Evolutionary conservation across 2,113 vertebrate species (phyloP).

Genomic region (Gymnocephalus cernua): DNA sequence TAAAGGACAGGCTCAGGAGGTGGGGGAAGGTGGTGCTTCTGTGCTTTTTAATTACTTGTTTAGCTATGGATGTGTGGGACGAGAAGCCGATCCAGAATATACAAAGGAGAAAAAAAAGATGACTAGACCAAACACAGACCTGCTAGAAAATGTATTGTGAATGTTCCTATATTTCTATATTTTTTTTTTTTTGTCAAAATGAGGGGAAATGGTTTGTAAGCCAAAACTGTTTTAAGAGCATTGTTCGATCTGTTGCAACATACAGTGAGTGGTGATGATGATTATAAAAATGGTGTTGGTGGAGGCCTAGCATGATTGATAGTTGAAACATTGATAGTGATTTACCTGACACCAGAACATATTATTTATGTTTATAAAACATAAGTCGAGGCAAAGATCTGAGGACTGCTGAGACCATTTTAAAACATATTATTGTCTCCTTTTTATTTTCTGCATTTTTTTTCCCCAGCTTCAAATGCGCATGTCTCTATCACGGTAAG

Average conservation of each 20-base stretch:
- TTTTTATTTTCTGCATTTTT: conserved; percentile 66
- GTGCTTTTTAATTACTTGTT: conserved; percentile 85
- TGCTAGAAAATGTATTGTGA: conserved; percentile 87
- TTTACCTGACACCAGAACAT: conserved; percentile 71
- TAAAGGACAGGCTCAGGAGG: conserved; percentile 26
- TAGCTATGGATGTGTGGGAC: conserved; percentile 84
- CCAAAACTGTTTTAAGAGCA: conserved; percentile 84
- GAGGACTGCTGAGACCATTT: conserved; percentile 36
- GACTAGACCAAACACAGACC: conserved; percentile 87
- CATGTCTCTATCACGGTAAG: conserved; percentile 82
- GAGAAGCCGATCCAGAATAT: conserved; percentile 61
- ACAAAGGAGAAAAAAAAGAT: conserved; percentile 18
- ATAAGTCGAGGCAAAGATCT: conserved; percentile 60
- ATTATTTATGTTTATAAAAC: conserved; percentile 87
- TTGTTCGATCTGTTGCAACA: conserved; percentile 86
- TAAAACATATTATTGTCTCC: conserved; percentile 86
- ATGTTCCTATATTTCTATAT: conserved; percentile 67
- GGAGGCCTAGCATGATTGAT: conserved; percentile 16
- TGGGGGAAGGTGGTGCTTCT: conserved; percentile 34
- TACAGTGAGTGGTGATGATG: conserved; percentile 75
- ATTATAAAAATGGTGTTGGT: conserved; percentile 47
- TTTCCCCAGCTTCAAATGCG: conserved; percentile 83
- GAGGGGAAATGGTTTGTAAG: conserved; percentile 84
- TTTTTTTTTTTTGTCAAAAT: conserved; percentile 66
- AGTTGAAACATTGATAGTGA: conserved; percentile 20